A percentile compares a stretch with the other conserved stretches of the same genome.
Evolutionary conservation across 1,140 invertebrate species (phyloP).

Genomic region (Doryteuthis pealeii): DNA sequence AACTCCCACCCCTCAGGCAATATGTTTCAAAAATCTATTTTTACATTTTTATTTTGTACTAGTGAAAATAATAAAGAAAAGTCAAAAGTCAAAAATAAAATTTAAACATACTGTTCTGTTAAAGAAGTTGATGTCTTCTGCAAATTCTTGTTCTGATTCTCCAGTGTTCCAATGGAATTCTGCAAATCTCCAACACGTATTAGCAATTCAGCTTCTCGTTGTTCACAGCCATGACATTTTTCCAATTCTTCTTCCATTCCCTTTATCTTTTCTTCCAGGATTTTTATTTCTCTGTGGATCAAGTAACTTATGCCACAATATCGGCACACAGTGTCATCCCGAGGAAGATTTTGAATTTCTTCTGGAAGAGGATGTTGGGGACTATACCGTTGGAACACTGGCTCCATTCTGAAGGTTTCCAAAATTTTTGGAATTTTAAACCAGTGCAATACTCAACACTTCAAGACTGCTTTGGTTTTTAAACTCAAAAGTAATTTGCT

Average conservation of each 20-base stretch:
- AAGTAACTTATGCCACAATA: constrained; percentile 60
- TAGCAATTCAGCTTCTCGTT: constrained; percentile 38
- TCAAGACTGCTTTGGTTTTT: no score
- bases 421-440: neutral
- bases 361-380: constrained; percentile 56
- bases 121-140: no score
- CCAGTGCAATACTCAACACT: no score
- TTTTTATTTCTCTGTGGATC: constrained; percentile 59
- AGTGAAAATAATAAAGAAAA: no score
- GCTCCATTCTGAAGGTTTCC: constrained; percentile 8
- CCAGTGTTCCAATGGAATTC: neutral
- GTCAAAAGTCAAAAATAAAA: no score
- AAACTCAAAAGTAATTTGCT: neutral
- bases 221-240: constrained; percentile 36
- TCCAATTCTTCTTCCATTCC: constrained; percentile 42
- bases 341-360: constrained; percentile 51
- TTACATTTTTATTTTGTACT: no score
- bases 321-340: constrained; percentile 56
- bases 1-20: no score
- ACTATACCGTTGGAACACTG: constrained; percentile 40
- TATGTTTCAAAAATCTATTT: no score
- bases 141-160: no score
- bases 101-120: no score
- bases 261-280: constrained; percentile 51
- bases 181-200: constrained; percentile 26